Conservation (phyloP, 2,888 invertebrate genomes). For the Conomelus anceps region DNA sequence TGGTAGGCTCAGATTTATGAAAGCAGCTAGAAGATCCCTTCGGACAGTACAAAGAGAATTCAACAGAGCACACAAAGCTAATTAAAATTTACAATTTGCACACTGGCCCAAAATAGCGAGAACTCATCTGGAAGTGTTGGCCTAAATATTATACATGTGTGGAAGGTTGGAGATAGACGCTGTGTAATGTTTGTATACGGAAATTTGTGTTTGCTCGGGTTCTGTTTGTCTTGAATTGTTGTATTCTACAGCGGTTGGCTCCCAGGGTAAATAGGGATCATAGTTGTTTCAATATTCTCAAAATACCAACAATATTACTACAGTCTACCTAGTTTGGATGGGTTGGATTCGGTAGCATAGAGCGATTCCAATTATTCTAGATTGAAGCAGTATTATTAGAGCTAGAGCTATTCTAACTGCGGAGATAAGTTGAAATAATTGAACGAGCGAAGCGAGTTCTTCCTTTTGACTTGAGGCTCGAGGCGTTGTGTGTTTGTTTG, state of each 20-base stretch:
- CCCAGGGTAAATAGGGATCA: background rate
- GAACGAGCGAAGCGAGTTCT: too few species aligned
- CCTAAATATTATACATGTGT: background rate
- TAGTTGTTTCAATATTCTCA: background rate
- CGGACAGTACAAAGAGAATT: background rate
- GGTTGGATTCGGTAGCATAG: background rate
- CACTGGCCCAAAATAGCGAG: background rate
- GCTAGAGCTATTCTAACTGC: too few species aligned
- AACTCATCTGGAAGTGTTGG: background rate
- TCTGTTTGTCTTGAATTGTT: background rate
- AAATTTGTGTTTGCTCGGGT: background rate
- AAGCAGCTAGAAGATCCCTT: background rate
- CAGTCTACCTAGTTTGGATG: background rate
- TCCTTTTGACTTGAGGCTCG: too few species aligned
- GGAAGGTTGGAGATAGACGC: background rate
- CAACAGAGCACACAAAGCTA: background rate
- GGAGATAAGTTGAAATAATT: too few species aligned
- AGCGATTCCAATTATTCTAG: background rate
- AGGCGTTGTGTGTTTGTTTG: too few species aligned
- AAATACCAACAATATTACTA: background rate
- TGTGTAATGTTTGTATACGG: background rate
- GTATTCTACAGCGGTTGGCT: background rate
- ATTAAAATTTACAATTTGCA: background rate
- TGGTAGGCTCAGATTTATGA: background rate
- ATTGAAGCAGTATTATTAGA: too few species aligned